Conservation (phyloP, 2,113 vertebrate species). For the Numida meleagris region DNA sequence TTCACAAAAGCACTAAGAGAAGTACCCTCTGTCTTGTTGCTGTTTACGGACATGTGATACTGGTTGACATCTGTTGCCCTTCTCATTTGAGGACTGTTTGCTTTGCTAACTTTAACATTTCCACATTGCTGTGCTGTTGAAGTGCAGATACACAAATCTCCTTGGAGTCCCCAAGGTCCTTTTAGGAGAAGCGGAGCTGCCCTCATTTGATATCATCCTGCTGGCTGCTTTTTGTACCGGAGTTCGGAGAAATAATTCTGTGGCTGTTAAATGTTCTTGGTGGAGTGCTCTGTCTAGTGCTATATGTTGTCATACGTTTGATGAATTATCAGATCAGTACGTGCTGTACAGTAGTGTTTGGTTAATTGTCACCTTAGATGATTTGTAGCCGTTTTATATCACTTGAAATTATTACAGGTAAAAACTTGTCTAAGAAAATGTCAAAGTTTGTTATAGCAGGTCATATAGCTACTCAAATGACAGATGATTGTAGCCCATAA, state of each 20-base stretch:
- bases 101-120: constrained; percentile 74
- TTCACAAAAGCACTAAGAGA: constrained; percentile 63
- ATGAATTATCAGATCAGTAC: constrained; percentile 44
- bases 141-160: constrained; percentile 61
- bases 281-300: constrained; percentile 6
- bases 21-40: constrained; percentile 60
- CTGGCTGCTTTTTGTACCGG: background rate
- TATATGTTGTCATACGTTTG: constrained; percentile 42
- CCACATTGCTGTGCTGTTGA: constrained; percentile 60
- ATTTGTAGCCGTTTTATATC: constrained; percentile 42
- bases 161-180: constrained; percentile 51
- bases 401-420: constrained; percentile 66
- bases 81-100: constrained; percentile 69
- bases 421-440: constrained; percentile 52
- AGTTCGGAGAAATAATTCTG: background rate
- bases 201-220: constrained; percentile 47
- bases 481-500: background rate
- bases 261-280: constrained; percentile 18
- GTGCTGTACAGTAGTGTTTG: constrained; percentile 36
- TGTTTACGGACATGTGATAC: constrained; percentile 76
- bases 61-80: constrained; percentile 77
- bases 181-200: constrained; percentile 49
- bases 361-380: constrained; percentile 26
- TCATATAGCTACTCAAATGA: constrained; percentile 20
- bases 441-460: constrained; percentile 41